A percentile compares a stretch with the other conserved stretches of the same genome.
phyloP scores from a whole-genome alignment of 2,888 invertebrate species.

The Seira ritae region DNA sequence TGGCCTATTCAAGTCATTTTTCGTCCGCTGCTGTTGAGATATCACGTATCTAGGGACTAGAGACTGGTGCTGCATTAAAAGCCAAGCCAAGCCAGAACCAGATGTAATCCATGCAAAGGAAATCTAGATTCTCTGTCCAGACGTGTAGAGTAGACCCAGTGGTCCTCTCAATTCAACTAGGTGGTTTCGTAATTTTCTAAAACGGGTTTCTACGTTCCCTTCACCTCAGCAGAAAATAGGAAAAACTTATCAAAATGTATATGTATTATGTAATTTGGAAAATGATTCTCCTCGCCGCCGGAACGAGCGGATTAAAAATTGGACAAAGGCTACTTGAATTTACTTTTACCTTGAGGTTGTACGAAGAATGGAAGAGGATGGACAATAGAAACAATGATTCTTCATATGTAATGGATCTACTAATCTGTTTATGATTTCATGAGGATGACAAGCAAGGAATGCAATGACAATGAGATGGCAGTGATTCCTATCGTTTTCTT shows the following conservation, averaged over 20 bases:
- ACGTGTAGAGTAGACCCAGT: too few relatives aligned
- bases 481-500: neutral
- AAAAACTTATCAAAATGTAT: too few relatives aligned
- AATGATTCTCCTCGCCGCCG: too few relatives aligned
- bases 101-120: neutral
- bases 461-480: neutral
- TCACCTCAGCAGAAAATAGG: too few relatives aligned
- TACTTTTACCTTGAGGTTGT: too few relatives aligned
- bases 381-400: too few relatives aligned
- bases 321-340: too few relatives aligned
- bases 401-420: neutral
- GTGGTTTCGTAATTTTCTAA: neutral
- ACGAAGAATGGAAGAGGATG: too few relatives aligned
- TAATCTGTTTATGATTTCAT: constrained; percentile 12
- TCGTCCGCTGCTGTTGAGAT: neutral
- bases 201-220: neutral
- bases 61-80: too few relatives aligned
- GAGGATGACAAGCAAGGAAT: neutral
- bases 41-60: neutral
- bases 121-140: neutral
- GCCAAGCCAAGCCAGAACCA: neutral
- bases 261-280: too few relatives aligned
- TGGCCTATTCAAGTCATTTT: neutral
- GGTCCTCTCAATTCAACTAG: too few relatives aligned
- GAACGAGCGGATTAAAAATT: too few relatives aligned